A percentile compares a stretch with the other conserved stretches of the same genome.
These are phyloP conservation scores for Limnephilus rhombicus DNA, from an alignment of 2,888 invertebrate genomes.

Conservation along the genomic window DNA sequence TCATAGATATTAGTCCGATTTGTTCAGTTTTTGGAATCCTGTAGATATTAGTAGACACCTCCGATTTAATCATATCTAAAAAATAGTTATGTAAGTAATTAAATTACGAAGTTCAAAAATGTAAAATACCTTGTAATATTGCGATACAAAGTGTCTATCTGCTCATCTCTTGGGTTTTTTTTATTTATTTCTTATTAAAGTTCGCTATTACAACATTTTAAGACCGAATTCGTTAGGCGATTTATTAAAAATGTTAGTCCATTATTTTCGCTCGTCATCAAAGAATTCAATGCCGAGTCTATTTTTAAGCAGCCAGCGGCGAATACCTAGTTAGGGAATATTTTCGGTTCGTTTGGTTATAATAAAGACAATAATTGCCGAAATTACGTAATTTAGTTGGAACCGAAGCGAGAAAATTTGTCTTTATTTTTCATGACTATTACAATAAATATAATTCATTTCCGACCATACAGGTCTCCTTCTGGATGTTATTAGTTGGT, in stretches of 20 bases:
- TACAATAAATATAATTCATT: not conserved
- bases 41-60: too few species aligned
- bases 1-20: too few species aligned
- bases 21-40: too few species aligned
- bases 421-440: slow-evolving; percentile 30
- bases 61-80: too few species aligned
- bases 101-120: too few species aligned
- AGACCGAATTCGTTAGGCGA: not conserved
- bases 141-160: not conserved
- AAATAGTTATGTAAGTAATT: too few species aligned
- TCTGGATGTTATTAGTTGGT: not conserved
- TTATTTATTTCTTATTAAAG: not conserved
- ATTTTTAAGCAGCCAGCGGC: not conserved
- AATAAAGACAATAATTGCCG: not conserved
- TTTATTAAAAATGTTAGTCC: not conserved
- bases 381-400: not conserved
- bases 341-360: not conserved
- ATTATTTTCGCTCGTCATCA: not conserved
- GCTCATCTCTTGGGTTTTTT: not conserved
- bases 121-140: too few species aligned
- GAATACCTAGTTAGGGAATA: not conserved
- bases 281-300: not conserved
- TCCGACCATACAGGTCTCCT: not conserved
- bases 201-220: not conserved
- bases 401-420: not conserved